Evolutionary conservation across 2,888 invertebrate genomes (phyloP).

Genomic region (Nemotelus pantherinus): DNA sequence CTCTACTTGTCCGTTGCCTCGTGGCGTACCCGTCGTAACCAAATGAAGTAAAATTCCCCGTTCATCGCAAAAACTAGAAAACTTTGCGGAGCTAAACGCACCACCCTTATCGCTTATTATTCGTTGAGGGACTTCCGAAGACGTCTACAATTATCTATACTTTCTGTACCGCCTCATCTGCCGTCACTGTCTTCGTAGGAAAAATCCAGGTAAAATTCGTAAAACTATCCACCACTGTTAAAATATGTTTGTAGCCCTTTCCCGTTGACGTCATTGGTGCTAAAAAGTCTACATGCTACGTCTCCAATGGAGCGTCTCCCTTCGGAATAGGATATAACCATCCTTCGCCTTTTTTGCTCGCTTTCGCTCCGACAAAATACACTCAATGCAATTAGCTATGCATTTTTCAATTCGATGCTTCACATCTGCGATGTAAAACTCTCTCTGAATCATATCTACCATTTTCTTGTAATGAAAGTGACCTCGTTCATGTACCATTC

Average conservation of each 20-base stretch:
- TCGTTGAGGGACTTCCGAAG: no score
- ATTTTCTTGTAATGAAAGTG: conserved; percentile 55
- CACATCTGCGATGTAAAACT: not conserved
- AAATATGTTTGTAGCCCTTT: no score
- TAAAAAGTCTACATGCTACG: no score
- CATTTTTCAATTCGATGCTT: conserved; percentile 27
- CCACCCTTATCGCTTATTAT: conserved; percentile 57
- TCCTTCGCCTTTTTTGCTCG: no score
- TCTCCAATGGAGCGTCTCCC: no score
- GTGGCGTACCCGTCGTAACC: conserved; percentile 53
- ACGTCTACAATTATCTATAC: no score
- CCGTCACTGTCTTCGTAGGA: conserved; percentile 53
- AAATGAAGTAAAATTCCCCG: conserved; percentile 52
- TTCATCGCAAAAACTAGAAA: conserved; percentile 56
- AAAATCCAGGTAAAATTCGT: conserved; percentile 59
- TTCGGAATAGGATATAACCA: no score
- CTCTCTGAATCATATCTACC: not conserved
- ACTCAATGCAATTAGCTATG: no score
- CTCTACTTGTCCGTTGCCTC: conserved; percentile 59
- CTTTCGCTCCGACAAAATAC: no score
- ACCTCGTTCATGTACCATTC: conserved; percentile 56
- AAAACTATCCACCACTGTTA: conserved; percentile 57
- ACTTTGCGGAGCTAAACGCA: conserved; percentile 58
- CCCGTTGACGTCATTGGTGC: no score
- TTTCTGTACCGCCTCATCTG: conserved; percentile 55